Base-by-base conservation (phyloP, 1,140 invertebrate genomes). In the Plodia interpunctella region DNA sequence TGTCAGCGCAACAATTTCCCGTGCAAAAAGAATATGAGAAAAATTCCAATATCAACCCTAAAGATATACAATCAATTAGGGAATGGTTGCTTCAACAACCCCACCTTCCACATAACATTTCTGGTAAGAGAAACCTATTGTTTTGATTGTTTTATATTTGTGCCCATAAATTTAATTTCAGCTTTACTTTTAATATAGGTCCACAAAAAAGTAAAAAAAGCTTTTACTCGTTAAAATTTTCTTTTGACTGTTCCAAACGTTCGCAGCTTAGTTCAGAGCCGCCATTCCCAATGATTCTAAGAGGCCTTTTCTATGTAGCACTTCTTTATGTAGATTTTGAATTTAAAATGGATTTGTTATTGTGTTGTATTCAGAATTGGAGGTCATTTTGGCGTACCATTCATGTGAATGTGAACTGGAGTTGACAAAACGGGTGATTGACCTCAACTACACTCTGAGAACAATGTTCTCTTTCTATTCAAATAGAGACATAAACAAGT, bases 401-500 rank as follows among this genome's bases (percentile, higher is more conserved):
- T 92, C 93, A 65, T 94, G 93, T 80, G 90, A 92, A 59, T 92
- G 90, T 63, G 91, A 91, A 53, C 87, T 92, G 63, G 93, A 94
- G 68, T 68, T 88, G 38, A 90, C 94, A 0, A 94, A 94, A 76
- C 78, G 78, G 32, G 91, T 92, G 1, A 92, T 94, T 15, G 93
- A 94, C 57, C 90, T 91, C 6, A 93, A 92, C 74, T 93, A 91
- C 61, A 94, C 93, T 9, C 82, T 92, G 17, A 90, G 92, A 74
- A 93, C 93, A 10, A 49, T 76, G 53, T 74, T 74, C 55, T 62
- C 63, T 20, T 76, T 76, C 62, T 74, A 70, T 59, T 66, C 63
- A 0, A 90, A 92, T 53, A 81, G 94, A 70, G 91, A 60, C 59
- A 59, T 72, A 38, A 62, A 76, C 25, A 59, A 68, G 19, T 57